Evolutionary conservation across 2,888 invertebrate genomes (phyloP).

Genomic region (Lissonota sp.): DNA sequence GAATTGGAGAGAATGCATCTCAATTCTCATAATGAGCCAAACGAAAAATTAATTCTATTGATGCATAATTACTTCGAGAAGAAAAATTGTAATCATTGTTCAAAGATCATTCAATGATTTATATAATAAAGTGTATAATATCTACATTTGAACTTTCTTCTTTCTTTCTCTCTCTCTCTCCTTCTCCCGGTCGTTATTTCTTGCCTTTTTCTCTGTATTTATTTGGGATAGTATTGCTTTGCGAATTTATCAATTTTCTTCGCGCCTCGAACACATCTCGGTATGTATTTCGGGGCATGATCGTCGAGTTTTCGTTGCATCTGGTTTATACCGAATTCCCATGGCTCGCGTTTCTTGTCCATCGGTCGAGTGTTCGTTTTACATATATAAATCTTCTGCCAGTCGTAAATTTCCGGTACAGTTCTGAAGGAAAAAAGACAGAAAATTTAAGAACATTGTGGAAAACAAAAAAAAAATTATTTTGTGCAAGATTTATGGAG

Average conservation of each 20-base stretch:
- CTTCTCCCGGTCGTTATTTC: too few species aligned
- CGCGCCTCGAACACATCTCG: conserved; percentile 87
- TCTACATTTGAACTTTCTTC: conserved; percentile 34
- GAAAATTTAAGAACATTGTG: background rate
- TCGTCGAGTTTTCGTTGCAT: conserved; percentile 88
- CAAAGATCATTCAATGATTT: conserved; percentile 48
- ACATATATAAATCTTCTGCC: conserved; percentile 94
- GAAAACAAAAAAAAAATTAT: conserved; percentile 34
- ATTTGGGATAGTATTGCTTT: conserved; percentile 88
- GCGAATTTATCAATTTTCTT: conserved; percentile 85
- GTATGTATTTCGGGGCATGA: conserved; percentile 89
- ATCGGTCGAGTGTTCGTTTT: conserved; percentile 88
- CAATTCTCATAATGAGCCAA: background rate
- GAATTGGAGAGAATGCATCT: background rate
- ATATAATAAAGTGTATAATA: conserved; percentile 51
- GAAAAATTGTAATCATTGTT: background rate
- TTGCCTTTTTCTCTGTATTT: conserved; percentile 18
- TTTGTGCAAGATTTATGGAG: background rate
- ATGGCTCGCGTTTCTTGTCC: conserved; percentile 89
- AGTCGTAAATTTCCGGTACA: conserved; percentile 89
- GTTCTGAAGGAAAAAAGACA: conserved; percentile 77
- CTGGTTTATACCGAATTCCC: conserved; percentile 88
- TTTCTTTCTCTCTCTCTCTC: too few species aligned
- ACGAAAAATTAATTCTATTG: background rate
- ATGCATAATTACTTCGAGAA: background rate